Base-by-base conservation (phyloP, 2,888 invertebrate genomes). In the Monoplex corrugatus region DNA sequence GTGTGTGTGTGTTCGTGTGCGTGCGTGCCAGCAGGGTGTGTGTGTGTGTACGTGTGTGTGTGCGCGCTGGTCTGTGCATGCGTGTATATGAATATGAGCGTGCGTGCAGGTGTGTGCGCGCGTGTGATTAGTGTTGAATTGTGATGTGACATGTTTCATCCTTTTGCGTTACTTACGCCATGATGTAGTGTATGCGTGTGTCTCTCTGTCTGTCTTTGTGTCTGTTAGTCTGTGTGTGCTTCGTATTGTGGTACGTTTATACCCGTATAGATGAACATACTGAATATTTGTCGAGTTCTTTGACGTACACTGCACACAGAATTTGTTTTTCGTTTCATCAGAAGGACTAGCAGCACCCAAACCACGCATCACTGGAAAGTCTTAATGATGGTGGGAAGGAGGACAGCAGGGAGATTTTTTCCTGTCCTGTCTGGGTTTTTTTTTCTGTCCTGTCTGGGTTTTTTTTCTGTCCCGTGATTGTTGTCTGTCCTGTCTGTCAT, bases 141-240 rank as follows among this genome's bases (percentile, higher is more conserved):
- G 68, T 23, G 68, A n/a, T 68, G 68, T 23, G 68, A 13, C 19
- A 50, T 50, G 50, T 50, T 50, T 50, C 19, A 50, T 13, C 10
- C 50, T 13, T 50, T 50, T 50, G 19, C 50, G 10, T 50, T 50
- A 10, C 19, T 50, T 50, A 50, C 50, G 50, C 50, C 50, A 19
- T 13, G 19, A 50, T 13, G 16, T 19, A 16, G 28, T 19, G 68
- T 68, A 8, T 19, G 68, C 28, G 68, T 68, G 68, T 68, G 40
- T 80, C 80, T 80, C 23, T 80, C 80, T 80, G 43, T 80, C 80
- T 80, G 43, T 43, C 80, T 80, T 16, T 80, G 40, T 80, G 40
- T 80, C 80, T 43, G 19, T n/a, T n/a, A n/a, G n/a, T n/a, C n/a
- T n/a, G n/a, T n/a, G n/a, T n/a, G n/a, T n/a, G n/a, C n/a, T n/a